Evolutionary conservation across 2,888 invertebrate genomes (phyloP).

Genomic region (Augiades crinisus): DNA sequence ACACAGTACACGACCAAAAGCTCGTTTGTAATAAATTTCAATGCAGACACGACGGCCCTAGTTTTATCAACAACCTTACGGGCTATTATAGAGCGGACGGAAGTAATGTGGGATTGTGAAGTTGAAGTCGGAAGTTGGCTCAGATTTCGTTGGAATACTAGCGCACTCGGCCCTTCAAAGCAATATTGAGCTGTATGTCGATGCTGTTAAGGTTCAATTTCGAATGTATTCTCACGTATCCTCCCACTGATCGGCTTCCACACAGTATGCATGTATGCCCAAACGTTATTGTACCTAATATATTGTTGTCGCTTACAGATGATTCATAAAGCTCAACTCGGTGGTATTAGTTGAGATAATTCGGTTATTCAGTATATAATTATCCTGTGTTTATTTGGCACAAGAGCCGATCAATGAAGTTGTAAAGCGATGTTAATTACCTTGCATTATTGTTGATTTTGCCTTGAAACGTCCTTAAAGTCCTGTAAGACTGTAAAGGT

Average conservation of each 20-base stretch:
- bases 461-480: too few relatives aligned
- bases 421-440: too few relatives aligned
- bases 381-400: too few relatives aligned
- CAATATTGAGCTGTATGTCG: conserved; percentile 1
- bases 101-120: conserved; percentile 12
- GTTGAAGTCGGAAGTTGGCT: conserved; percentile 18
- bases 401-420: too few relatives aligned
- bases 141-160: conserved; percentile 7
- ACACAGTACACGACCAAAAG: too few relatives aligned
- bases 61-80: conserved; percentile 7
- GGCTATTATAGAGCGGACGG: conserved; percentile 11
- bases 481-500: too few relatives aligned
- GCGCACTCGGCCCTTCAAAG: not conserved
- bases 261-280: too few relatives aligned
- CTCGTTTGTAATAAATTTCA: not conserved
- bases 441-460: too few relatives aligned
- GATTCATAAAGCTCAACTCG: conserved; percentile 5
- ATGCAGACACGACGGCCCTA: not conserved
- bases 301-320: too few relatives aligned
- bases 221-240: not conserved
- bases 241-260: conserved; percentile 10
- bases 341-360: too few relatives aligned
- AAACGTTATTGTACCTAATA: too few relatives aligned
- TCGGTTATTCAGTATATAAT: too few relatives aligned
- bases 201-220: conserved; percentile 6